phyloP scores from a whole-genome alignment of 2,797 vertebrate genomes.

The Spea hammondii region DNA sequence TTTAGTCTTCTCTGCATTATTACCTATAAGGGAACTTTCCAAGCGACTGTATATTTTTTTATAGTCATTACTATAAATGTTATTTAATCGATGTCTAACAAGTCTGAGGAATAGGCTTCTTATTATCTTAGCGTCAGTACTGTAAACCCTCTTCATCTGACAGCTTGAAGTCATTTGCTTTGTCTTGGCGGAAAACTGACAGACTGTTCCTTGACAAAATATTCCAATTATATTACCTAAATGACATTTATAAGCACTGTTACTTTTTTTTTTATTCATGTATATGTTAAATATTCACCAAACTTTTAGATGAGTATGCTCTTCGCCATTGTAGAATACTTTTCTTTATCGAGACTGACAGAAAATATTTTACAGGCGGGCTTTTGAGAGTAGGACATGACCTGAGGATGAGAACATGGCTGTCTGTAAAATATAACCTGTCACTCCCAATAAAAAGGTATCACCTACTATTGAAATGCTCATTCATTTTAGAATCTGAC shows the following conservation, averaged over 20 bases:
- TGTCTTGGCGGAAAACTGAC: background rate
- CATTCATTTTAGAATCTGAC: conserved; percentile 27
- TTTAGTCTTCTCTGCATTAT: too few species aligned
- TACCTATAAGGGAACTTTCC: too few species aligned
- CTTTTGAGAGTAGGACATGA: conserved; percentile 13
- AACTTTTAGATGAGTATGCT: background rate
- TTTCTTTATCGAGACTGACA: conserved; percentile 19
- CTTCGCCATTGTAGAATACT: background rate
- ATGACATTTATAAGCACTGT: background rate
- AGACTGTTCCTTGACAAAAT: background rate
- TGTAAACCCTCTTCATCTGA: background rate
- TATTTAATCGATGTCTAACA: too few species aligned
- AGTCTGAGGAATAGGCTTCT: too few species aligned
- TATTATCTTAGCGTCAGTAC: too few species aligned
- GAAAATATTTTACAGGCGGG: conserved; percentile 10
- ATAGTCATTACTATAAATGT: too few species aligned
- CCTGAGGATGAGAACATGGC: conserved; percentile 11
- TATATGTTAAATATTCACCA: background rate
- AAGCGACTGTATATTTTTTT: too few species aligned
- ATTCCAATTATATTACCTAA: background rate
- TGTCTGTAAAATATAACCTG: conserved; percentile 31
- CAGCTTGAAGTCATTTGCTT: background rate
- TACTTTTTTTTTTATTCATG: background rate
- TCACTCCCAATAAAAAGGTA: conserved; percentile 28
- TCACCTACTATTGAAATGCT: conserved; percentile 15